A percentile compares a stretch with the other conserved stretches of the same genome.
Evolutionary conservation across 2,888 invertebrate species (phyloP).

Genomic region (Archaeoteleia sp.): DNA sequence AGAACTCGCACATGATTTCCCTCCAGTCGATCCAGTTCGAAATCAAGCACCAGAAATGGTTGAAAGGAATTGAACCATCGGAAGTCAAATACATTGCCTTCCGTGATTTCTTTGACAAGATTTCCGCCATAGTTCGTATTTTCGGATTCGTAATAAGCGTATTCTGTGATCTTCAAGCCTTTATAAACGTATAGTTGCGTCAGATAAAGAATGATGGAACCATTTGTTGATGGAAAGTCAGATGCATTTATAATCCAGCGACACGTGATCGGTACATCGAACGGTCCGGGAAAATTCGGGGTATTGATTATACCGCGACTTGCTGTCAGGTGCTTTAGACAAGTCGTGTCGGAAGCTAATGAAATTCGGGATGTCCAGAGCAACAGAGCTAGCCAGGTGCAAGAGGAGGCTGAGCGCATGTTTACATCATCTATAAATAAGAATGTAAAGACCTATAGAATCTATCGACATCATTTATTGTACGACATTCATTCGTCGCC

Average conservation of each 20-base stretch:
- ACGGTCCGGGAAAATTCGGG: constrained; percentile 88
- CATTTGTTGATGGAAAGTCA: constrained; percentile 75
- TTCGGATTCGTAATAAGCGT: constrained; percentile 83
- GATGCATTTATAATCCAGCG: constrained; percentile 93
- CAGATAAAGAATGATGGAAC: constrained; percentile 89
- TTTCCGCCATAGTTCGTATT: constrained; percentile 80
- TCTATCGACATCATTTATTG: too few species aligned
- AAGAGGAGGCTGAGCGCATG: constrained; percentile 38
- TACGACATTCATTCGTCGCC: too few species aligned
- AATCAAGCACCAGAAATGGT: constrained; percentile 87
- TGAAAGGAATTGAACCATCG: constrained; percentile 80
- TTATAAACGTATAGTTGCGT: constrained; percentile 91
- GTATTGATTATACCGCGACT: constrained; percentile 85
- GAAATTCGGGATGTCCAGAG: constrained; percentile 47
- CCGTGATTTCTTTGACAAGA: constrained; percentile 82
- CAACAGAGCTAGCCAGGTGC: constrained; percentile 44
- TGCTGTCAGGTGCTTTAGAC: constrained; percentile 82
- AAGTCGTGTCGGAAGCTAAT: constrained; percentile 64
- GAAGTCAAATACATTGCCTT: constrained; percentile 81
- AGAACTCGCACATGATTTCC: constrained; percentile 89
- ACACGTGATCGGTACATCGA: constrained; percentile 88
- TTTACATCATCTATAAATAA: constrained; percentile 51
- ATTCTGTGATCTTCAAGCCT: constrained; percentile 85
- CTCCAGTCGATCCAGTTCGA: constrained; percentile 83
- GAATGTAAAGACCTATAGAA: too few species aligned